These are phyloP conservation scores for Cydia strobilella DNA, from an alignment of 1,140 invertebrate genomes.

Conservation along the genomic window DNA sequence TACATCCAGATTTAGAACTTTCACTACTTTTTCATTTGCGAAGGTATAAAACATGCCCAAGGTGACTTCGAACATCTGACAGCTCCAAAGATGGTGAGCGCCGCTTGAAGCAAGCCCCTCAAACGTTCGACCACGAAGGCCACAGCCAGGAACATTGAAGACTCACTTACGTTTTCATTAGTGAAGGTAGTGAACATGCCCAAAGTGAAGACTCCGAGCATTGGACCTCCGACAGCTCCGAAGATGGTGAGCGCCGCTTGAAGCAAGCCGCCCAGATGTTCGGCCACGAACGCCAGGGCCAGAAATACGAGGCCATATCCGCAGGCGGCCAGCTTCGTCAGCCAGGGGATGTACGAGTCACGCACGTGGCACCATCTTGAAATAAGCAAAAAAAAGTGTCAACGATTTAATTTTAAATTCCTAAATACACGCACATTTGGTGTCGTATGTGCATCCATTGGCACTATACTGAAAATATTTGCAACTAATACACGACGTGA, in stretches of 20 bases:
- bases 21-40: slow-evolving; percentile 34
- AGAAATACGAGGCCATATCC: slow-evolving; percentile 79
- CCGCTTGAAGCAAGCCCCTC: slow-evolving; percentile 91
- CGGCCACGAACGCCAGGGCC: slow-evolving; percentile 87
- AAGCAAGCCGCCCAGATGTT: slow-evolving; percentile 89
- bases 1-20: background rate
- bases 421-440: no score
- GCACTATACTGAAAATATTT: no score
- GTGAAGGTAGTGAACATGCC: slow-evolving; percentile 94
- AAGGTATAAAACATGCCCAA: slow-evolving; percentile 92
- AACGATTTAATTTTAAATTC: no score
- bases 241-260: slow-evolving; percentile 93
- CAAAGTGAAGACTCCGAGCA: slow-evolving; percentile 91
- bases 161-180: slow-evolving; percentile 84
- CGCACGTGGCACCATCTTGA: slow-evolving; percentile 62
- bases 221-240: slow-evolving; percentile 92
- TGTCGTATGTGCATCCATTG: no score
- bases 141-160: slow-evolving; percentile 69
- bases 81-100: slow-evolving; percentile 73
- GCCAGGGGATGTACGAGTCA: slow-evolving; percentile 54
- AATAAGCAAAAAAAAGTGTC: background rate
- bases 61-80: slow-evolving; percentile 83
- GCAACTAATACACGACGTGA: no score
- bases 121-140: slow-evolving; percentile 84
- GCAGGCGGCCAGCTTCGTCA: slow-evolving; percentile 72